These are phyloP conservation scores for Torymus aiolomorphi DNA, from an alignment of 2,888 invertebrate species.

Conservation along the genomic window DNA sequence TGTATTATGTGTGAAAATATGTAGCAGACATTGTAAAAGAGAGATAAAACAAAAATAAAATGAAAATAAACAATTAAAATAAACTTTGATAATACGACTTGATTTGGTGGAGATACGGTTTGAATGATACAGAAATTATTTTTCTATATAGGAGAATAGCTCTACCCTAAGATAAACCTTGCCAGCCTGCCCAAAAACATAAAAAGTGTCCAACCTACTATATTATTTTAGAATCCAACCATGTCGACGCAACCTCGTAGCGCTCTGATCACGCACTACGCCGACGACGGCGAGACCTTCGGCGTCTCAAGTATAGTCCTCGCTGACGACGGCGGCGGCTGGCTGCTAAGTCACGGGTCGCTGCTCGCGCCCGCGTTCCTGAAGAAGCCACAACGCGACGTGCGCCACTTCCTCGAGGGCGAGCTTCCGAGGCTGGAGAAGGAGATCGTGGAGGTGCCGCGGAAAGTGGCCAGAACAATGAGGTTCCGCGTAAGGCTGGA, in stretches of 20 bases:
- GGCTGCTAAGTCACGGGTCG: conserved; percentile 50
- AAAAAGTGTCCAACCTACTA: no score
- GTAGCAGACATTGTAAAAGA: no score
- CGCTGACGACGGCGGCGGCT: neutral
- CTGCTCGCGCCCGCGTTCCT: conserved; percentile 13
- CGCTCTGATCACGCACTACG: conserved; percentile 26
- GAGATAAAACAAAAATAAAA: no score
- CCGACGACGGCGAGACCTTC: neutral
- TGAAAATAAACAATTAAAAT: no score
- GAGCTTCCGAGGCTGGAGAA: neutral
- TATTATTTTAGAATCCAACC: neutral
- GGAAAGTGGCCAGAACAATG: neutral
- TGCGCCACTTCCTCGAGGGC: conserved; percentile 10
- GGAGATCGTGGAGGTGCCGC: conserved; percentile 15
- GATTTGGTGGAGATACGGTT: no score
- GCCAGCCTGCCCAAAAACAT: no score
- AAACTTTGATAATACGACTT: no score
- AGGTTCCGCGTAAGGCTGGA: neutral
- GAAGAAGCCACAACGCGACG: neutral
- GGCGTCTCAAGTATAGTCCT: conserved; percentile 39
- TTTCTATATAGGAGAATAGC: no score
- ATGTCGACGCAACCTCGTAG: neutral
- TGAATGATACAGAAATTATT: no score
- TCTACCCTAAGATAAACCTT: no score
- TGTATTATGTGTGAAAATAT: no score